A percentile compares a stretch with the other conserved stretches of the same genome.
Conservation (phyloP, 2,888 invertebrate species). For the Calephelis perditalis region DNA sequence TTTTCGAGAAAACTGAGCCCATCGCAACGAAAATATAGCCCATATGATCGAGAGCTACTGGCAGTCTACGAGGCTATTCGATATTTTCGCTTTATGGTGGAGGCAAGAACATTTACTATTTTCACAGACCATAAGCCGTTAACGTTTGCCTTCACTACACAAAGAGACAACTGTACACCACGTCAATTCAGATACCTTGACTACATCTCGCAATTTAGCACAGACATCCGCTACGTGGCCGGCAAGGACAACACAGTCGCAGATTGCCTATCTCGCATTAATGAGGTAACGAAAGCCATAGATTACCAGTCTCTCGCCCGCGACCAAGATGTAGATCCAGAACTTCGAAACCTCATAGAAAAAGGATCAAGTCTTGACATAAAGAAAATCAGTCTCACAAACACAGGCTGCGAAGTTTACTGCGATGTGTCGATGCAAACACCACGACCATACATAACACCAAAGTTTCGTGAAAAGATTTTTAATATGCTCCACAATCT, state of each 20-base stretch:
- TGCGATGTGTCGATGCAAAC: not conserved
- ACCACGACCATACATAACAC: constrained; percentile 31
- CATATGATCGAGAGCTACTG: not conserved
- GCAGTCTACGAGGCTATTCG: constrained; percentile 1
- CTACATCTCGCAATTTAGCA: no score
- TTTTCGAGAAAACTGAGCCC: constrained; percentile 18
- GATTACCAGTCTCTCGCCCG: no score
- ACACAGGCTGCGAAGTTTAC: not conserved
- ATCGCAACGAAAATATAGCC: constrained; percentile 15
- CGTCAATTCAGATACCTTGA: no score
- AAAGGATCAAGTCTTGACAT: no score
- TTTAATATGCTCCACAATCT: constrained; percentile 32
- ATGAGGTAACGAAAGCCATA: no score
- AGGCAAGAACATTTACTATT: not conserved
- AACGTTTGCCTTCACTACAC: not conserved
- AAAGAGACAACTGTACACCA: no score
- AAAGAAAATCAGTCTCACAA: no score
- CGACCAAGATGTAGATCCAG: no score
- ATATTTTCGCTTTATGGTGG: constrained; percentile 4
- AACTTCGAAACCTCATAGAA: no score
- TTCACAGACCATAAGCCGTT: constrained; percentile 3
- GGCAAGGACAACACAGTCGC: no score
- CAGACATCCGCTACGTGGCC: no score
- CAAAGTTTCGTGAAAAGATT: constrained; percentile 23
- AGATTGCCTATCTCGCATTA: no score